phyloP scores from a whole-genome alignment of 1,140 invertebrate species.

The Drosophila ironensis region DNA sequence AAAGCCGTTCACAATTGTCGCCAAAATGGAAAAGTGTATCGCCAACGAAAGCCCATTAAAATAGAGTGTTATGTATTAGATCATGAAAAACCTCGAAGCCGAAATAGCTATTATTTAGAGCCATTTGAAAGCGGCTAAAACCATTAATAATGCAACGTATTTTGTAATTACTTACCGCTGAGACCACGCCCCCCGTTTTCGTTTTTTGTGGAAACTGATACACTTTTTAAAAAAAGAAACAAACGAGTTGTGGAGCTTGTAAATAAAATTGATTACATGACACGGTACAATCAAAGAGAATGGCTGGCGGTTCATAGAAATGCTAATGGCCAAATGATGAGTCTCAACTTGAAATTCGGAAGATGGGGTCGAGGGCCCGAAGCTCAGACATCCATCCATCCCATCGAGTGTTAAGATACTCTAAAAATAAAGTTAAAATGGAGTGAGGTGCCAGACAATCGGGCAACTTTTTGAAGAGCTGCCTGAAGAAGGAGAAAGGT shows the following conservation, averaged over 20 bases:
- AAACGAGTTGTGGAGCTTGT: constrained; percentile 1
- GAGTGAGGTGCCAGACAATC: constrained; percentile 3
- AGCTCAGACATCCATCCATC: constrained; percentile 1
- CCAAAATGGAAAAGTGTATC: constrained; percentile 2
- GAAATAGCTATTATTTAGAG: neutral
- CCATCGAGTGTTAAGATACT: constrained; percentile 12
- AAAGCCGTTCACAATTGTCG: constrained; percentile 14
- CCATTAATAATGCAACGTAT: constrained; percentile 20
- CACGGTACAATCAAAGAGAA: constrained; percentile 29
- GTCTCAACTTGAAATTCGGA: constrained; percentile 13
- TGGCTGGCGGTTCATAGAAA: constrained; percentile 22
- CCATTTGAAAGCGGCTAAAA: neutral
- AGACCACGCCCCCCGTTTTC: too few relatives aligned
- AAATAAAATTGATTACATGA: constrained; percentile 40
- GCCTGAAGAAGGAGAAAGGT: constrained; percentile 15
- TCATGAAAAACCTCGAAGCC: neutral
- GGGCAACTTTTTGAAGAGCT: neutral
- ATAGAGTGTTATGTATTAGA: constrained; percentile 35
- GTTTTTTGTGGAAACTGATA: too few relatives aligned
- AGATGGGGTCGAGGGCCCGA: constrained; percentile 30
- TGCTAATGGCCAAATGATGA: constrained; percentile 33
- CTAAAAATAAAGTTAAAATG: constrained; percentile 20
- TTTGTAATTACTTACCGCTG: neutral
- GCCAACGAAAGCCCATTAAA: constrained; percentile 12
- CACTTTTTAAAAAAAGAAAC: neutral